Conservation (phyloP, 2,113 vertebrate species). For the Ceyx margarethae region DNA sequence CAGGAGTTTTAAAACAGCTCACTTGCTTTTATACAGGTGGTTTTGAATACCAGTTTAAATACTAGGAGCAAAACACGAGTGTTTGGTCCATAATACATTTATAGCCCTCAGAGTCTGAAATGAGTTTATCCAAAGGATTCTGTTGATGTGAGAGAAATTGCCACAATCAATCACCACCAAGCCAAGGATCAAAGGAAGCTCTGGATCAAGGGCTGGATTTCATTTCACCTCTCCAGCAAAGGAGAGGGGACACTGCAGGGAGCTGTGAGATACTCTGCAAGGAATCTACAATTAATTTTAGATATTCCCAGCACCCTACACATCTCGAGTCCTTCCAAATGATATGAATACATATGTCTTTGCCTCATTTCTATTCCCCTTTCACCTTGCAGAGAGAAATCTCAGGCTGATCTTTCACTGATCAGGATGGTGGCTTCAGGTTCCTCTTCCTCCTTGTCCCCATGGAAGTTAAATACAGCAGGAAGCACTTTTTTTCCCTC, state of each 20-base stretch:
- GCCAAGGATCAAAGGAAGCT: slow-evolving; percentile 44
- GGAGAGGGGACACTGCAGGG: not conserved
- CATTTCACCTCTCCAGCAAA: not conserved
- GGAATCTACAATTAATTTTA: not conserved
- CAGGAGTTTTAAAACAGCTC: not conserved
- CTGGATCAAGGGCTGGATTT: slow-evolving; percentile 46
- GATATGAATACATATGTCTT: not conserved
- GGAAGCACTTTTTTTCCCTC: not conserved
- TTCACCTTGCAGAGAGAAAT: not conserved
- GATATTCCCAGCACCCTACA: not conserved
- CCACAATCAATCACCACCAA: slow-evolving; percentile 43
- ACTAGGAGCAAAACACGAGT: slow-evolving; percentile 35
- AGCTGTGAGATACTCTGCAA: slow-evolving; percentile 3
- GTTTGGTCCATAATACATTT: slow-evolving; percentile 25
- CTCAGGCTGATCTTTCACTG: not conserved
- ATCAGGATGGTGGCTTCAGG: not conserved
- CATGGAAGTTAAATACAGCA: not conserved
- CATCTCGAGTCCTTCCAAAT: not conserved
- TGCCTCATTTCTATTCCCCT: not conserved
- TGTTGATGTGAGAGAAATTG: slow-evolving; percentile 65
- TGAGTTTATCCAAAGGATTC: slow-evolving; percentile 57
- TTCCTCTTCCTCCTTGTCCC: not conserved
- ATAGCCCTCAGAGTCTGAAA: slow-evolving; percentile 29
- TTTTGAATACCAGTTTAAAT: slow-evolving; percentile 50
- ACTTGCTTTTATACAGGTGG: not conserved